Percentiles rank a stretch among this genome's conserved stretches.
These are phyloP conservation scores for Metopia argyrocephala DNA, from an alignment of 2,888 invertebrate species.

Conservation along the genomic window DNA sequence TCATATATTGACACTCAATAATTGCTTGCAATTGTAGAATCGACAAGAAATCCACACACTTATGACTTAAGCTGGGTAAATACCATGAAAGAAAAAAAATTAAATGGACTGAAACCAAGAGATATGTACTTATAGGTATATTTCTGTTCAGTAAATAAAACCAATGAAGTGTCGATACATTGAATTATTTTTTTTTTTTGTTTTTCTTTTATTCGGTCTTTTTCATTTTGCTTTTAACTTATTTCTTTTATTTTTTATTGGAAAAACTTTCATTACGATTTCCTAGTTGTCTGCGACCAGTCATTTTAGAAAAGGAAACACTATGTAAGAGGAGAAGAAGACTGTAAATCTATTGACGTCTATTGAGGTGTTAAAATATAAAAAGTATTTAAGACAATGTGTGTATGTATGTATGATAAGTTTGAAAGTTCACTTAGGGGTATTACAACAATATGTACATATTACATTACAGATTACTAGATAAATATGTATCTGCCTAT, in stretches of 20 bases:
- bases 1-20: slow-evolving; percentile 26
- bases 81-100: slow-evolving; percentile 15
- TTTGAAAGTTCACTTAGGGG: too few relatives aligned
- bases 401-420: not conserved
- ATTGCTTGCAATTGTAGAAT: slow-evolving; percentile 31
- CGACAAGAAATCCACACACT: slow-evolving; percentile 31
- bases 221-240: slow-evolving; percentile 4
- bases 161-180: slow-evolving; percentile 54
- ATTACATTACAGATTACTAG: slow-evolving; percentile 44
- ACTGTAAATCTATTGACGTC: too few relatives aligned
- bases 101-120: too few relatives aligned
- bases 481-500: slow-evolving; percentile 9
- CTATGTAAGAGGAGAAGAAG: not conserved
- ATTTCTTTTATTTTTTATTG: slow-evolving; percentile 13
- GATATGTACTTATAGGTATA: slow-evolving; percentile 39
- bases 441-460: slow-evolving; percentile 27
- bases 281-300: slow-evolving; percentile 36
- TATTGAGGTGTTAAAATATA: slow-evolving; percentile 54
- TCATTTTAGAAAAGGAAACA: slow-evolving; percentile 24
- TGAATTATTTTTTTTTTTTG: slow-evolving; percentile 45
- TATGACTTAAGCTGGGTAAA: slow-evolving; percentile 13
- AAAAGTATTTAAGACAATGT: slow-evolving; percentile 47
- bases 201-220: slow-evolving; percentile 25
- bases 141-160: slow-evolving; percentile 56
- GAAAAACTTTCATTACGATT: slow-evolving; percentile 38